These are phyloP conservation scores for Atherix ibis DNA, from an alignment of 2,888 invertebrate genomes.

Conservation along the genomic window DNA sequence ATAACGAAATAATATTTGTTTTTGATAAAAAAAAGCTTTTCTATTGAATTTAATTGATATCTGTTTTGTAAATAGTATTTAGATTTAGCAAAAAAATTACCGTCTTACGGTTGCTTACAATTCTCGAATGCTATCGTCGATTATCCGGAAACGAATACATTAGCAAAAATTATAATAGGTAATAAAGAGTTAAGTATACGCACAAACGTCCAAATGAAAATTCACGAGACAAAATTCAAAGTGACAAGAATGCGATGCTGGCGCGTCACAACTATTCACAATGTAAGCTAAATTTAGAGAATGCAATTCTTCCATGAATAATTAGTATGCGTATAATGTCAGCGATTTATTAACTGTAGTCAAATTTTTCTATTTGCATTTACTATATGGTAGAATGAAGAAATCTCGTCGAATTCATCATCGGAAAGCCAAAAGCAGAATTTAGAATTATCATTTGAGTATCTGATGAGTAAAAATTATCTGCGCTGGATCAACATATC, in stretches of 20 bases:
- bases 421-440: conserved; percentile 18
- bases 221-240: conserved; percentile 75
- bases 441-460: conserved; percentile 85
- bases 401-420: conserved; percentile 11
- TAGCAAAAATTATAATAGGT: conserved; percentile 65
- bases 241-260: conserved; percentile 95
- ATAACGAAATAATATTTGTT: neutral
- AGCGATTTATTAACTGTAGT: too few species aligned
- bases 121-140: conserved; percentile 61
- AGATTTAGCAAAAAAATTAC: conserved; percentile 64
- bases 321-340: too few species aligned
- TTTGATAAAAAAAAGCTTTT: neutral
- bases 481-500: conserved; percentile 87
- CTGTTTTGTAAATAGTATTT: conserved; percentile 52
- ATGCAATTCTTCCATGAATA: neutral
- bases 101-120: conserved; percentile 79
- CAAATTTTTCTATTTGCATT: too few species aligned
- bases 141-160: conserved; percentile 52
- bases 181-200: conserved; percentile 70
- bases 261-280: conserved; percentile 77
- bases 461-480: conserved; percentile 79
- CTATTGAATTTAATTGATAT: conserved; percentile 3
- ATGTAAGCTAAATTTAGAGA: conserved; percentile 34
- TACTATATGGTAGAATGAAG: conserved; percentile 12
- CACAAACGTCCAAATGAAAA: conserved; percentile 39